Conservation (phyloP, 1,140 invertebrate genomes). For the Brachionus rotundiformis region DNA sequence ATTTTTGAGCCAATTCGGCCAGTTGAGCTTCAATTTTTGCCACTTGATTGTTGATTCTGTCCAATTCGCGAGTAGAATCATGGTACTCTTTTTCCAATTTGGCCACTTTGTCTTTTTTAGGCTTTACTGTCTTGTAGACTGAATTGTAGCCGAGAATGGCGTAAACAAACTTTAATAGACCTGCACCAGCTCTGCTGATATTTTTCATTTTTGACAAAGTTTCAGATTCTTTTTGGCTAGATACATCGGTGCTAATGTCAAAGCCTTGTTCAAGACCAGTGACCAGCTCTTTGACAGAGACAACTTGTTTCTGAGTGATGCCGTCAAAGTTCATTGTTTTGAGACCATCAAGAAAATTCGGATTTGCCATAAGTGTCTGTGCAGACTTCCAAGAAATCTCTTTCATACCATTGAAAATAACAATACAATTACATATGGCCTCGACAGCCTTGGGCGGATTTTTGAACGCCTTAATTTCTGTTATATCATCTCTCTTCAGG, state of each 20-base stretch:
- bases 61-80: conserved; percentile 71
- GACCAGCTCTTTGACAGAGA: neutral
- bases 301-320: conserved; percentile 66
- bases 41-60: conserved; percentile 76
- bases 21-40: conserved; percentile 72
- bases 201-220: conserved; percentile 61
- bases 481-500: conserved; percentile 83
- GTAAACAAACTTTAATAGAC: conserved; percentile 78
- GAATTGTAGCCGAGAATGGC: conserved; percentile 82
- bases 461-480: conserved; percentile 83
- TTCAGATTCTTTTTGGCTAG: neutral
- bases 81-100: conserved; percentile 71
- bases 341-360: conserved; percentile 75
- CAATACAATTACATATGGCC: conserved; percentile 80
- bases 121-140: conserved; percentile 80
- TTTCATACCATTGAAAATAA: conserved; percentile 76
- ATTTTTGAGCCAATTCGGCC: conserved; percentile 72
- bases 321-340: conserved; percentile 82
- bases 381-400: conserved; percentile 85
- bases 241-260: neutral
- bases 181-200: conserved; percentile 74
- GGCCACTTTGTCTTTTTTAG: conserved; percentile 77
- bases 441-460: conserved; percentile 85
- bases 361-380: conserved; percentile 84
- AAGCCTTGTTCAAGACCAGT: neutral